Base-by-base conservation (phyloP, 35 echinoderm and acorn worm genomes). In the Acanthaster planci region DNA sequence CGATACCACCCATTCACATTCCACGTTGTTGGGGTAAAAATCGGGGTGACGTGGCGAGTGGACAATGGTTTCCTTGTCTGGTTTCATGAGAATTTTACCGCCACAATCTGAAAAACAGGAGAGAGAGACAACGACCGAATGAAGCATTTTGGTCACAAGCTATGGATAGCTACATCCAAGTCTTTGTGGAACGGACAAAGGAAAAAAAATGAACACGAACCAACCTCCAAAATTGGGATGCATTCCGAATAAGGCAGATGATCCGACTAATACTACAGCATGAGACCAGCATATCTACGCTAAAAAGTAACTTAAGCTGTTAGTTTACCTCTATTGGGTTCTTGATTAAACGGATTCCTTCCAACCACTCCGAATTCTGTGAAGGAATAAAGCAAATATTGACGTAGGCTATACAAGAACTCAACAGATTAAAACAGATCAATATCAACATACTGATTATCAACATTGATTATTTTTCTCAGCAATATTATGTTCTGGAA, bases 251-350 rank as follows among this genome's bases (percentile, higher is more conserved):
- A n/a, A n/a, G n/a, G n/a, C n/a, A n/a, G n/a, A n/a, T n/a, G n/a
- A n/a, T n/a, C n/a, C n/a, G n/a, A n/a, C n/a, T n/a, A n/a, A n/a
- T n/a, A n/a, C n/a, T n/a, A n/a, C n/a, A n/a, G n/a, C n/a, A n/a
- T n/a, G n/a, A n/a, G n/a, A n/a, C n/a, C n/a, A n/a, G n/a, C n/a
- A n/a, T n/a, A n/a, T n/a, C n/a, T n/a, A n/a, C n/a, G n/a, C n/a
- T n/a, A n/a, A n/a, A n/a, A n/a, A n/a, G n/a, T n/a, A n/a, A n/a
- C n/a, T n/a, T n/a, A n/a, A n/a, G n/a, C n/a, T n/a, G n/a, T n/a
- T 47, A 47, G 82, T 80, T 88, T 59, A 95, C 93, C 85, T 79
- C 38, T 83, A 42, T 85, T 80, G 39, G 88, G 93, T 78, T 64
- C 35, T 21, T 77, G 77, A 9, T 56, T 37, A 19, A 95, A 88